Evolutionary conservation across 1,140 invertebrate genomes (phyloP).

Genomic region (Lepidurus arcticus): DNA sequence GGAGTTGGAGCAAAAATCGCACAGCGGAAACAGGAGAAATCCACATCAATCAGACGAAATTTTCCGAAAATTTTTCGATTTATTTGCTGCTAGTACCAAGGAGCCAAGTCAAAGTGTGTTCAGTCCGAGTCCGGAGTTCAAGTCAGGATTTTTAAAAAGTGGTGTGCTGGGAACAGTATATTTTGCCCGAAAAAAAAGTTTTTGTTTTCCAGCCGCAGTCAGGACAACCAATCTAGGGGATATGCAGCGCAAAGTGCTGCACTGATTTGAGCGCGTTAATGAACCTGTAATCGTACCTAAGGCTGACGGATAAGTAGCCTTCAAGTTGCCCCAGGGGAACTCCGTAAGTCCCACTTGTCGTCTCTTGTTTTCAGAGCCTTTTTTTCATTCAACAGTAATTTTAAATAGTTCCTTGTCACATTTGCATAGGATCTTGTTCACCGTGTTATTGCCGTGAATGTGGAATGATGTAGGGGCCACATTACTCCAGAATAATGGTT

Average conservation of each 20-base stretch:
- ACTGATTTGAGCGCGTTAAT: slow-evolving; percentile 29
- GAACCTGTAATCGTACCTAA: slow-evolving; percentile 22
- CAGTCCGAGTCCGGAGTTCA: slow-evolving; percentile 13
- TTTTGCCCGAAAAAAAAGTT: background rate
- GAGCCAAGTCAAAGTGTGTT: slow-evolving; percentile 4
- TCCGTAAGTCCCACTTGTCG: background rate
- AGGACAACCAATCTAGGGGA: slow-evolving; percentile 6
- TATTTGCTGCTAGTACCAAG: slow-evolving; percentile 10
- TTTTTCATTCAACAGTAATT: background rate
- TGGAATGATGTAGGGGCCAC: background rate
- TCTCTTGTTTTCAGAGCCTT: background rate
- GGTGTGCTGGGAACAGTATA: background rate
- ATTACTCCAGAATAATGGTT: background rate
- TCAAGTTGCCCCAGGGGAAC: background rate
- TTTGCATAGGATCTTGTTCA: background rate
- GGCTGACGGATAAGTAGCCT: background rate
- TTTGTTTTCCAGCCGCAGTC: background rate
- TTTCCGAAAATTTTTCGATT: background rate
- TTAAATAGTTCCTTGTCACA: background rate
- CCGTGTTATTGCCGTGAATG: too few relatives aligned
- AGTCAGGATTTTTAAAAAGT: background rate
- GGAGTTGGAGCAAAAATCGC: background rate
- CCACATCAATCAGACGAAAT: background rate
- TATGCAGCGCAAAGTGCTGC: slow-evolving; percentile 24
- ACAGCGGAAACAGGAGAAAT: background rate